phyloP scores from a whole-genome alignment of 2,797 vertebrate species.

The Sebastiscus tertius region DNA sequence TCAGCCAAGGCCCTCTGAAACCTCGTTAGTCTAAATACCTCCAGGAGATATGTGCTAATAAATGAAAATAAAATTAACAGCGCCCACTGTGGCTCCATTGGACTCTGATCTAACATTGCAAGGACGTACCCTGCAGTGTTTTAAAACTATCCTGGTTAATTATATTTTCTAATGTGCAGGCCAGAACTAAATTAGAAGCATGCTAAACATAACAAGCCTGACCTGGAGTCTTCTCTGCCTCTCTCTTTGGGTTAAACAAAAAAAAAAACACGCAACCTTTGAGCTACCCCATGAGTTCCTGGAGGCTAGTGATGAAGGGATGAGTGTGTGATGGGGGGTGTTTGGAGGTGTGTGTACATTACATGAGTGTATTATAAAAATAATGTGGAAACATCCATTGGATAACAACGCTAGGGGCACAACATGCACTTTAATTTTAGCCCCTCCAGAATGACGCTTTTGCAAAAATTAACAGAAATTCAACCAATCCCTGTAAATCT shows the following conservation, averaged over 20 bases:
- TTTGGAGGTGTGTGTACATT: slow-evolving; percentile 30
- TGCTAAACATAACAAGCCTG: slow-evolving; percentile 51
- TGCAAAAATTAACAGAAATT: background rate
- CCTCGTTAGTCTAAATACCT: slow-evolving; percentile 83
- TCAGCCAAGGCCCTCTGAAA: slow-evolving; percentile 73
- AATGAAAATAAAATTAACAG: slow-evolving; percentile 84
- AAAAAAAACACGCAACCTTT: slow-evolving; percentile 60
- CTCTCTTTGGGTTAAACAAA: slow-evolving; percentile 32
- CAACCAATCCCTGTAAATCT: background rate
- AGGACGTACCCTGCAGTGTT: slow-evolving; percentile 78
- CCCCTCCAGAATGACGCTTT: background rate
- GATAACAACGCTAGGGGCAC: background rate
- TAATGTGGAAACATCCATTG: background rate
- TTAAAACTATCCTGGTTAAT: slow-evolving; percentile 72
- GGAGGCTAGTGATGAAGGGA: slow-evolving; percentile 50
- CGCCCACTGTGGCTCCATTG: slow-evolving; percentile 55
- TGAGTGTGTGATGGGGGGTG: slow-evolving; percentile 26
- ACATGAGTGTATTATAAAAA: slow-evolving; percentile 11
- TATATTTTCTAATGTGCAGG: slow-evolving; percentile 73
- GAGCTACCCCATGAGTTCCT: slow-evolving; percentile 66
- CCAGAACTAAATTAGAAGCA: slow-evolving; percentile 73
- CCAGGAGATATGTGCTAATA: slow-evolving; percentile 84
- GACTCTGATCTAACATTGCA: slow-evolving; percentile 68
- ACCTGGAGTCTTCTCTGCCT: slow-evolving; percentile 51
- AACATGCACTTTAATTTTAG: background rate